Conservation (phyloP, 2,113 vertebrate genomes). For the Microcebus ravelobensis region DNA sequence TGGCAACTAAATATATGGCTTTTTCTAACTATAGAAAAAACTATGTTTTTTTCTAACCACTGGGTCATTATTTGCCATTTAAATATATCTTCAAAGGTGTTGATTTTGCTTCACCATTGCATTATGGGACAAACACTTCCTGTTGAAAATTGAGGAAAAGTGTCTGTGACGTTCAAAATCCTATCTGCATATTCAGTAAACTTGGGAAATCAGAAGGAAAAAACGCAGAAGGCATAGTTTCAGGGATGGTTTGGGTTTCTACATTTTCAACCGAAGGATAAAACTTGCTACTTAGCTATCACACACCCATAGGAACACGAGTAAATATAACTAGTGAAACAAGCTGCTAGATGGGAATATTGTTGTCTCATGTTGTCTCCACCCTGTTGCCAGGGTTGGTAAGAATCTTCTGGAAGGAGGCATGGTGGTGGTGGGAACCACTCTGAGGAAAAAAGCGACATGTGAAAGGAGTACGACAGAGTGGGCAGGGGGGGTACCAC, state of each 20-base stretch:
- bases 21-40: neutral
- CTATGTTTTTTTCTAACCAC: neutral
- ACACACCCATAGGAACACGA: neutral
- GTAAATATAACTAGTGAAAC: neutral
- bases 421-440: constrained; percentile 82
- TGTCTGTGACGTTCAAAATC: neutral
- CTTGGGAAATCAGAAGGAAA: neutral
- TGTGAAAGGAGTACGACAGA: constrained; percentile 87
- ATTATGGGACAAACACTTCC: neutral
- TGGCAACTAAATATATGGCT: neutral
- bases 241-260: neutral
- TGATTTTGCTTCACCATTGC: neutral
- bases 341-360: constrained; percentile 48
- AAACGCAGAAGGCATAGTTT: neutral
- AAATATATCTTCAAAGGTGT: neutral
- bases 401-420: constrained; percentile 84
- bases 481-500: constrained; percentile 65
- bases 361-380: constrained; percentile 68
- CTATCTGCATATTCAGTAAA: neutral
- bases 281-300: neutral
- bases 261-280: neutral
- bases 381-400: constrained; percentile 85
- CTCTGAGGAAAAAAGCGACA: constrained; percentile 86
- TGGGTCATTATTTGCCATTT: neutral
- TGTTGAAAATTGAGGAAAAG: neutral